These are phyloP conservation scores for Crepidodera aurea DNA, from an alignment of 2,888 invertebrate genomes.

Conservation along the genomic window DNA sequence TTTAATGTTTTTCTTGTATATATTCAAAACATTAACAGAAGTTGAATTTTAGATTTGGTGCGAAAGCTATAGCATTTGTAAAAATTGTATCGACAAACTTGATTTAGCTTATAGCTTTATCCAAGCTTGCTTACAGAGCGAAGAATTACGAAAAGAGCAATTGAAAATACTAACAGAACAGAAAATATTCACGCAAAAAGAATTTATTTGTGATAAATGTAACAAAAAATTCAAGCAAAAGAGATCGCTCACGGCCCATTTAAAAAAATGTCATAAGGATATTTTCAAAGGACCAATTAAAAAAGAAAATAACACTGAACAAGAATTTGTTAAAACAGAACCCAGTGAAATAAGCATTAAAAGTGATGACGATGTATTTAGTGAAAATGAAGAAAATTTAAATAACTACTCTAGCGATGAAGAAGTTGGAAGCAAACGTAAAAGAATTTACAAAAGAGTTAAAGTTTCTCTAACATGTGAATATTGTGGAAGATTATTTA, in stretches of 20 bases:
- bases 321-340: conserved; percentile 9
- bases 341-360: too few relatives aligned
- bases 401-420: conserved; percentile 38
- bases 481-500: conserved; percentile 49
- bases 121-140: conserved; percentile 41
- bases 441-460: conserved; percentile 34
- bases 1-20: conserved; percentile 1
- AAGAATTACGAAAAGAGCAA: conserved; percentile 39
- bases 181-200: conserved; percentile 18
- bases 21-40: not conserved
- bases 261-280: conserved; percentile 40
- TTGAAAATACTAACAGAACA: conserved; percentile 29
- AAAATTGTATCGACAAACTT: conserved; percentile 39
- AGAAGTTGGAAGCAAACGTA: conserved; percentile 29
- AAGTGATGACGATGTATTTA: conserved; percentile 19
- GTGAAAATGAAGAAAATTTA: conserved; percentile 15
- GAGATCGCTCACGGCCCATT: conserved; percentile 44
- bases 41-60: conserved; percentile 43
- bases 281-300: not conserved
- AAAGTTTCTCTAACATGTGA: conserved; percentile 46
- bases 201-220: conserved; percentile 44
- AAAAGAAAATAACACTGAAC: conserved; percentile 20
- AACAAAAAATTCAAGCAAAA: conserved; percentile 46
- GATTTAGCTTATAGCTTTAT: conserved; percentile 43
- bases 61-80: conserved; percentile 40